A percentile compares a stretch with the other conserved stretches of the same genome.
Conservation (phyloP, 2,888 invertebrate genomes). For the Agrotis clavis region DNA sequence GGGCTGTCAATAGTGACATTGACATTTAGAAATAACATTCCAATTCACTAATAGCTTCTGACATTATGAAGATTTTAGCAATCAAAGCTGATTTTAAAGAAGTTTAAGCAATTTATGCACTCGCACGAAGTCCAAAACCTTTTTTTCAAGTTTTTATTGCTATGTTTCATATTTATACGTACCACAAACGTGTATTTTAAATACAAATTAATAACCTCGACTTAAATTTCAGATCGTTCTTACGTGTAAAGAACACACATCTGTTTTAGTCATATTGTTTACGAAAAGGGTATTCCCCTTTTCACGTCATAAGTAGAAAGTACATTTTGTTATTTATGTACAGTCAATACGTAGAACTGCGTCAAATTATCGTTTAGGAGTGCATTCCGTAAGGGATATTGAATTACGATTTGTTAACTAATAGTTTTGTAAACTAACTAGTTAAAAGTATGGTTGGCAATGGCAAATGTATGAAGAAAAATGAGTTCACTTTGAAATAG, state of each 20-base stretch:
- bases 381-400: constrained; percentile 2
- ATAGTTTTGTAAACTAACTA: neutral
- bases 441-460: constrained; percentile 16
- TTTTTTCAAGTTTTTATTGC: neutral
- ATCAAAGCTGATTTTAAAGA: neutral
- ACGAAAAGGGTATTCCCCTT: constrained; percentile 50
- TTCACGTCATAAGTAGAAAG: neutral
- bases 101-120: neutral
- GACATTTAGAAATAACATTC: constrained; percentile 12
- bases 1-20: constrained; percentile 20
- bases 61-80: neutral
- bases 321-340: too few species aligned
- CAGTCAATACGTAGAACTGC: neutral
- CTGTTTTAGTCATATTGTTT: constrained; percentile 32
- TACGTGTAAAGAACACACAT: constrained; percentile 37
- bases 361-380: neutral
- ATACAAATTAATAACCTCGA: too few species aligned
- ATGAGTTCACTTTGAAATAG: neutral
- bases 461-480: constrained; percentile 15
- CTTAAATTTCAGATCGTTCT: neutral
- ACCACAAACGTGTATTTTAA: too few species aligned
- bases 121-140: neutral
- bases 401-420: neutral
- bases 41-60: neutral
- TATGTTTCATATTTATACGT: neutral